phyloP scores from a whole-genome alignment of 2,113 vertebrate genomes.

The Merops nubicus region DNA sequence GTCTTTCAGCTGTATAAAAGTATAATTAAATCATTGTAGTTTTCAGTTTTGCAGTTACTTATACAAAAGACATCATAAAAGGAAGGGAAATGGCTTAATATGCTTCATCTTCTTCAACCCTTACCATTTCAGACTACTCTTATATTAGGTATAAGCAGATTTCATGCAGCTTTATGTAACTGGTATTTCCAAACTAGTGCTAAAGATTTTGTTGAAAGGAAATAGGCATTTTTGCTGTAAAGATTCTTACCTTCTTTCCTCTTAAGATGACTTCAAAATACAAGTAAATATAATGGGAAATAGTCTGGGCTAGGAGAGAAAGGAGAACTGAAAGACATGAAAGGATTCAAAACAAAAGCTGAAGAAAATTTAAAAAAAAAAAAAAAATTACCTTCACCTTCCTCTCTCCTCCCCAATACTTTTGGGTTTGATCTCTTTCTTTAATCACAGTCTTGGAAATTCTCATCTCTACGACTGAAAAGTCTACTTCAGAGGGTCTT shows the following conservation, averaged over 20 bases:
- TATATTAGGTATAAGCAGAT: background rate
- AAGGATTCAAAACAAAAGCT: background rate
- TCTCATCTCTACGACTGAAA: background rate
- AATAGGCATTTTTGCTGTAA: background rate
- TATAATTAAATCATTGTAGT: background rate
- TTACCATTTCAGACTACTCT: background rate
- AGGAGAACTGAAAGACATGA: background rate
- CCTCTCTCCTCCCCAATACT: fast-evolving
- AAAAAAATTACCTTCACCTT: background rate
- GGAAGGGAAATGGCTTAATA: background rate
- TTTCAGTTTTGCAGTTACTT: background rate
- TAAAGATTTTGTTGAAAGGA: background rate
- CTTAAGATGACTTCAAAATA: background rate
- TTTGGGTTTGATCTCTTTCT: background rate
- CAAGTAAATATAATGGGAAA: background rate
- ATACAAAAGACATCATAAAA: background rate
- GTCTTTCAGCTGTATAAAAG: background rate
- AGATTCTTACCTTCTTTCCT: background rate
- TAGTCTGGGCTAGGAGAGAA: background rate
- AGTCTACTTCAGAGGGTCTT: background rate
- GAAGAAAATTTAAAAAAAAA: background rate
- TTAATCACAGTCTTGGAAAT: background rate
- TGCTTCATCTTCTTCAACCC: background rate
- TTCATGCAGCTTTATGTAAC: background rate
- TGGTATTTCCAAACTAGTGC: background rate